These are phyloP conservation scores for Minunthozetes semirufus DNA, from an alignment of 2,888 invertebrate species.

Conservation along the genomic window DNA sequence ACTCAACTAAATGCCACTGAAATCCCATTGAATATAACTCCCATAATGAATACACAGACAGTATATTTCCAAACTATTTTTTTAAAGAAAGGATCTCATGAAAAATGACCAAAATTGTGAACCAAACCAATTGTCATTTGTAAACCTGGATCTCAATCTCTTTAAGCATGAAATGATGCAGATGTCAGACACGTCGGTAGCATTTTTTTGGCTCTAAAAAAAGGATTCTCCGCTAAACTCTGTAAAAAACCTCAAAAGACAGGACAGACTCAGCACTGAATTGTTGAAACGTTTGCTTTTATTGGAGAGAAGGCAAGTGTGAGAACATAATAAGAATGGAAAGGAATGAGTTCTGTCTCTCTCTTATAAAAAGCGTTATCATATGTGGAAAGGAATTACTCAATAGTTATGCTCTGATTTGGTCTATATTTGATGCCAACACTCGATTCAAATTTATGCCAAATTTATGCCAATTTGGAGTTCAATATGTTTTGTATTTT, in stretches of 20 bases:
- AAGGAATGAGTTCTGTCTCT: background rate
- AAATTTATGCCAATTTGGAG: background rate
- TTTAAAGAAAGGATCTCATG: background rate
- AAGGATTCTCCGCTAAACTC: background rate
- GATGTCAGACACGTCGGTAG: background rate
- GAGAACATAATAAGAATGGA: background rate
- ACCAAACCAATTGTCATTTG: background rate
- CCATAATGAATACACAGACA: background rate
- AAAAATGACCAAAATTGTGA: conserved; percentile 22
- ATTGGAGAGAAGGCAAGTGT: background rate
- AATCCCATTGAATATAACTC: background rate
- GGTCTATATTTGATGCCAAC: background rate
- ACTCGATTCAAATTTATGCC: conserved; percentile 15
- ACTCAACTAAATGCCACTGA: background rate
- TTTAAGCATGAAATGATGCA: conserved; percentile 20
- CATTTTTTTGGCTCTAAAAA: background rate
- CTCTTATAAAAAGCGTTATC: background rate
- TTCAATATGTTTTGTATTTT: conserved; percentile 15
- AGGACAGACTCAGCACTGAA: background rate
- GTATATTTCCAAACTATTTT: background rate
- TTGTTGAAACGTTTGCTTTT: background rate
- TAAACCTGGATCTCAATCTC: conserved; percentile 5
- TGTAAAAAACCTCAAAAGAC: background rate
- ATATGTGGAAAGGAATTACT: background rate
- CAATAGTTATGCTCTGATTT: conserved; percentile 7